Percentiles rank a stretch among this genome's conserved stretches.
phyloP scores from a whole-genome alignment of 2,797 vertebrate genomes.

The Rhynchotus rufescens region DNA sequence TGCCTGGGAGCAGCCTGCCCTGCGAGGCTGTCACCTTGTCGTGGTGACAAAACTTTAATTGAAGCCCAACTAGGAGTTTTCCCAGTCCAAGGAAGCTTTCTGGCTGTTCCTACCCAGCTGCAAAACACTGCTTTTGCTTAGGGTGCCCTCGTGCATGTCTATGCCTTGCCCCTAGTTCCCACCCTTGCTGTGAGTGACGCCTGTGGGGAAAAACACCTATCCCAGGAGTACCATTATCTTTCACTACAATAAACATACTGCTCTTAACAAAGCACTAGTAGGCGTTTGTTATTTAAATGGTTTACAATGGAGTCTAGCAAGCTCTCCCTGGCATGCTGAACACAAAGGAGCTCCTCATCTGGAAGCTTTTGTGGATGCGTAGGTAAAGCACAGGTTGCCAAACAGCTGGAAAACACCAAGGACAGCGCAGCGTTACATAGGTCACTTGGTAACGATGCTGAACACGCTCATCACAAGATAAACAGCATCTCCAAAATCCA shows the following conservation, averaged over 20 bases:
- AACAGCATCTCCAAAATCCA: background rate
- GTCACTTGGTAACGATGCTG: background rate
- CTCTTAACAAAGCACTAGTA: background rate
- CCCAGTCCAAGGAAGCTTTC: background rate
- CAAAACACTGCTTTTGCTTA: background rate
- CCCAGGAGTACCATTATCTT: background rate
- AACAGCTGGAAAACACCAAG: background rate
- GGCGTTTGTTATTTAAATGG: accelerated
- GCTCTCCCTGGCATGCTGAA: background rate
- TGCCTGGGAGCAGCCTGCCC: too few species aligned
- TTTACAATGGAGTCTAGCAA: background rate
- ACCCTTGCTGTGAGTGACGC: background rate
- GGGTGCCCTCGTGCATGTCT: background rate
- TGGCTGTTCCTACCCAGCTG: background rate
- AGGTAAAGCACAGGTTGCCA: background rate
- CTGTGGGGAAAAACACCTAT: background rate
- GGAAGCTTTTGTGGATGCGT: background rate
- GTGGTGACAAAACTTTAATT: background rate
- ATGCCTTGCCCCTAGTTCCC: accelerated
- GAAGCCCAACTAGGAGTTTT: background rate
- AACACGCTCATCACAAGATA: background rate
- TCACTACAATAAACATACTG: background rate
- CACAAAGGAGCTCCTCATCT: background rate
- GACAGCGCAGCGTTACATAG: background rate
- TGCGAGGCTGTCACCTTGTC: too few species aligned